Evolutionary conservation across 2,888 invertebrate species (phyloP), one percentile per base, ranked within the genome.

Genomic region (Octonoba sinensis): DNA sequence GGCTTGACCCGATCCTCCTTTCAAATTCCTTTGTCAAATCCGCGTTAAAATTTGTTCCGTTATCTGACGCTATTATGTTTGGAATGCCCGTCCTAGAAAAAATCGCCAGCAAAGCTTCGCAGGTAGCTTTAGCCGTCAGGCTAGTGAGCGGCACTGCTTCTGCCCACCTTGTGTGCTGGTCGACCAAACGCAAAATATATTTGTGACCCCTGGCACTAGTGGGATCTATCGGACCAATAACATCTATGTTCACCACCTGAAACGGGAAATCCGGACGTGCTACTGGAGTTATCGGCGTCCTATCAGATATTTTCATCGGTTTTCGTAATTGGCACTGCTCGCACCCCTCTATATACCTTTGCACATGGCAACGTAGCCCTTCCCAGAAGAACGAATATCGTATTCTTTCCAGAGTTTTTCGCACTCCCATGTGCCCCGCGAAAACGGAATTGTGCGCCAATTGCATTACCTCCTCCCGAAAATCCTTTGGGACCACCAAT

Each of bases 141-240:
- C 20, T 18, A 3, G 12, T 72, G n/a, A 72, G 24, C 2, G 44
- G 22, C 1, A 59, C 16, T 3, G 70, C 70, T n/a, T 70, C 70
- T 3, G 46, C 16, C 70, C 70, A 70, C 54, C 67, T 22, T 11
- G 54, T 67, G 18, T 70, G 59, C 16, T 59, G 57, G 54, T 59
- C 51, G 1, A 69, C 36, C 54, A 69, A 13, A 69, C 54, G 24
- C 18, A 69, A 69, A 1, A 69, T 54, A 27, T 60, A 49, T 22
- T 20, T 47, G 59, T 72, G 62, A 24, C 44, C 36, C 16, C 20
- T 56, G 18, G 12, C 16, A 12, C 36, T 13, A 2, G 16, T 24
- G 15, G 36, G 56, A 16, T 67, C 44, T 36, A 74, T 56, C 6
- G 56, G 74, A n/a, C 74, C 65, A 13, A 65, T 56, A 12, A 74